These are phyloP conservation scores for Teleiodes luculella DNA, from an alignment of 2,888 invertebrate species.

Conservation along the genomic window DNA sequence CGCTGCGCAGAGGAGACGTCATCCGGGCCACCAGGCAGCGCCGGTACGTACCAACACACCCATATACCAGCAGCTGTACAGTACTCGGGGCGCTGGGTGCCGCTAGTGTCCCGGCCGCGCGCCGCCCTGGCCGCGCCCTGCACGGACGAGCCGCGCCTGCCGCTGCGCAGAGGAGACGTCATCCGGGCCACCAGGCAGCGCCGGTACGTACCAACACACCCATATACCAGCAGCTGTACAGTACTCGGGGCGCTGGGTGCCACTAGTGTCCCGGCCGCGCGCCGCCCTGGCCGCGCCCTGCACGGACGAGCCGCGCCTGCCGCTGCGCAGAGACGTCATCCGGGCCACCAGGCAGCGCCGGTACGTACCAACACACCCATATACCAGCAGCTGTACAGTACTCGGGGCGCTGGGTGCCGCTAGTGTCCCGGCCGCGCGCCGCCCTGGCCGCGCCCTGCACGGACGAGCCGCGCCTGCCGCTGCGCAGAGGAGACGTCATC, in stretches of 20 bases:
- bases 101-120: constrained; percentile 58
- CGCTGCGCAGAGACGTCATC: constrained; percentile 84
- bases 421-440: constrained; percentile 46
- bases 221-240: too few relatives aligned
- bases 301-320: constrained; percentile 90
- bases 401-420: constrained; percentile 91
- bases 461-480: constrained; percentile 89
- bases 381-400: too few relatives aligned
- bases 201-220: constrained; percentile 70
- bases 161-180: constrained; percentile 82
- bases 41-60: constrained; percentile 70
- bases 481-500: constrained; percentile 84
- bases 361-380: constrained; percentile 56
- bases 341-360: constrained; percentile 91
- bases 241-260: constrained; percentile 92
- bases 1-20: constrained; percentile 82
- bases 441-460: constrained; percentile 83
- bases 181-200: constrained; percentile 92
- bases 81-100: constrained; percentile 92
- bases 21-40: constrained; percentile 92
- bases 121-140: constrained; percentile 82
- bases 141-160: constrained; percentile 90
- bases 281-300: constrained; percentile 82
- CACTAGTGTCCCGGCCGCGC: constrained; percentile 58
- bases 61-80: too few relatives aligned